A percentile compares a stretch with the other conserved stretches of the same genome.
These are phyloP conservation scores for Chrysolophus pictus DNA, from an alignment of 2,797 vertebrate genomes.

Conservation along the genomic window DNA sequence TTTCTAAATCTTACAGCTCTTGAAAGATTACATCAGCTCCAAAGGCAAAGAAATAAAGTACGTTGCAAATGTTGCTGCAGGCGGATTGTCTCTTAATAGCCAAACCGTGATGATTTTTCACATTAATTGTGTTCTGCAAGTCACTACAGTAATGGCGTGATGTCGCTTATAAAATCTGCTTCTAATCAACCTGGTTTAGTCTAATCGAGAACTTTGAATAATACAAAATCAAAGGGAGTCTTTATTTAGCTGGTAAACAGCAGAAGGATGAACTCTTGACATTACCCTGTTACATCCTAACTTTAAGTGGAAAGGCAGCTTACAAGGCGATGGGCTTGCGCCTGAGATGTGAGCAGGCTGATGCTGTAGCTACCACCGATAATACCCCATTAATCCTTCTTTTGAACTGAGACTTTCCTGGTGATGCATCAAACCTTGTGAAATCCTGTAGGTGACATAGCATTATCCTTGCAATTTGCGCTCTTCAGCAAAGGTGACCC, in stretches of 20 bases:
- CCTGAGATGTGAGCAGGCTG: neutral
- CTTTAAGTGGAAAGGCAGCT: neutral
- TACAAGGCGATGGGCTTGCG: fast-evolving
- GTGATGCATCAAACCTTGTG: neutral
- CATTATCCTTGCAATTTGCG: neutral
- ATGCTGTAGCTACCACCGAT: neutral
- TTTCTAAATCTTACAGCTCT: slow-evolving; percentile 15
- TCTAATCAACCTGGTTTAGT: slow-evolving; percentile 30
- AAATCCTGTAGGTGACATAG: neutral
- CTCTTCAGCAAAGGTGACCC: neutral
- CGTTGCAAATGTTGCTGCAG: neutral
- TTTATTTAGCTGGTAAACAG: slow-evolving; percentile 33
- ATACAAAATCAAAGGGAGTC: slow-evolving; percentile 52
- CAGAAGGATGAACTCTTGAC: slow-evolving; percentile 25
- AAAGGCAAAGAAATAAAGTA: neutral
- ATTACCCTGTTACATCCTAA: neutral
- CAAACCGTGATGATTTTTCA: neutral
- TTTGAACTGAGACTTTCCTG: neutral
- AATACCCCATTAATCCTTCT: neutral
- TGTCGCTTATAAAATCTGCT: slow-evolving; percentile 9
- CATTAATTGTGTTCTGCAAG: slow-evolving; percentile 21
- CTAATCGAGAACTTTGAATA: slow-evolving; percentile 20
- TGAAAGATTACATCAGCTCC: slow-evolving; percentile 76
- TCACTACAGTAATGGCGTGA: neutral
- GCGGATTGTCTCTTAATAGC: neutral